Evolutionary conservation across 2,888 invertebrate species (phyloP).

Genomic region (Eupithecia tripunctaria): DNA sequence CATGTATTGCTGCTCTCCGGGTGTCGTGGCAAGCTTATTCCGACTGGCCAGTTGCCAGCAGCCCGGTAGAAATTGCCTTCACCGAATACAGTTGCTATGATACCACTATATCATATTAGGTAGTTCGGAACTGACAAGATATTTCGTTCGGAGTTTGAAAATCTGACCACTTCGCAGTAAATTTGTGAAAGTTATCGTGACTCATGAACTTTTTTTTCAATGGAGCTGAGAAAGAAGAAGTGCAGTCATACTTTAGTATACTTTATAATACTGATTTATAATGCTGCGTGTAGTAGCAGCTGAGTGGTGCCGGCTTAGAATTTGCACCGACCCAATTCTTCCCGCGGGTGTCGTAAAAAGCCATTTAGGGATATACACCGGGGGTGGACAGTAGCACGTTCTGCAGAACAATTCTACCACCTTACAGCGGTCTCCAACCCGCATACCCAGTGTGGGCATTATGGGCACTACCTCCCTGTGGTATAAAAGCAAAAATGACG

Average conservation of each 20-base stretch:
- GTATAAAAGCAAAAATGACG: too few relatives aligned
- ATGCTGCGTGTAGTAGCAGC: neutral
- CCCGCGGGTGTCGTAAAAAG: too few relatives aligned
- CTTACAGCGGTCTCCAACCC: too few relatives aligned
- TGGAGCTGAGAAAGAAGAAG: neutral
- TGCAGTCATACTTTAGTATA: neutral
- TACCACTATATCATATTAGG: constrained; percentile 57
- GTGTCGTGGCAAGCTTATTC: constrained; percentile 79
- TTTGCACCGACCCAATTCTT: too few relatives aligned
- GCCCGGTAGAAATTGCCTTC: constrained; percentile 77
- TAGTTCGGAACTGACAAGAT: constrained; percentile 19
- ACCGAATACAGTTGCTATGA: constrained; percentile 74
- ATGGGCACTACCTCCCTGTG: too few relatives aligned
- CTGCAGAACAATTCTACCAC: too few relatives aligned
- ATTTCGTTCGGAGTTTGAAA: constrained; percentile 4
- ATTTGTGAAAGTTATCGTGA: constrained; percentile 2
- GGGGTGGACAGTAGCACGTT: too few relatives aligned
- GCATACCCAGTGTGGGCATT: too few relatives aligned
- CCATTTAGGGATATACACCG: too few relatives aligned
- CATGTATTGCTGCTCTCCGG: constrained; percentile 70
- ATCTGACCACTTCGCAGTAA: constrained; percentile 2
- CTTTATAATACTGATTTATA: too few relatives aligned
- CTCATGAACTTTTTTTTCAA: neutral
- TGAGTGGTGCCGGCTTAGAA: too few relatives aligned
- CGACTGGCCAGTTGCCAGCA: constrained; percentile 77